Percentiles rank a stretch among this genome's conserved stretches.
Evolutionary conservation across 2,797 vertebrate genomes (phyloP).

Genomic region (Chelon labrosus): DNA sequence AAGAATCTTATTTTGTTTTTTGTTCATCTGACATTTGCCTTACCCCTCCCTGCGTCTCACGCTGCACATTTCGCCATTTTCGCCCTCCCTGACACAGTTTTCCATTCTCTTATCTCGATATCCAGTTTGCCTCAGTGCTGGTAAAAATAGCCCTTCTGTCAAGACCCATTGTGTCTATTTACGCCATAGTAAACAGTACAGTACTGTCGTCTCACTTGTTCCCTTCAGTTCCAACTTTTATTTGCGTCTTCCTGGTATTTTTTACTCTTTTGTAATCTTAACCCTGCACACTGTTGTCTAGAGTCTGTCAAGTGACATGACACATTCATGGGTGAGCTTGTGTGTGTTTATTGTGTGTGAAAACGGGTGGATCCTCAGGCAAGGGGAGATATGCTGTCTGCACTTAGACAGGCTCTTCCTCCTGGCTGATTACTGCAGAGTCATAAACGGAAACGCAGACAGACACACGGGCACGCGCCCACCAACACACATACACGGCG

Average conservation of each 20-base stretch:
- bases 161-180: constrained; percentile 75
- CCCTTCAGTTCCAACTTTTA: constrained; percentile 11
- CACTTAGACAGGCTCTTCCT: constrained; percentile 75
- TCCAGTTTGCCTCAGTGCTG: constrained; percentile 42
- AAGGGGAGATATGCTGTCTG: constrained; percentile 75
- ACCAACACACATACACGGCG: constrained; percentile 30
- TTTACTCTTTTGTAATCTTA: constrained; percentile 43
- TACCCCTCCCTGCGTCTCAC: constrained; percentile 34
- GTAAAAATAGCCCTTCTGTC: constrained; percentile 74
- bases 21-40: constrained; percentile 55
- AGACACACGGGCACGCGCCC: constrained; percentile 33
- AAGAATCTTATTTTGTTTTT: constrained; percentile 42
- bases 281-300: constrained; percentile 46
- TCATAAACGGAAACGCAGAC: constrained; percentile 72
- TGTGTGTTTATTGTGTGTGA: constrained; percentile 44
- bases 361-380: constrained; percentile 63
- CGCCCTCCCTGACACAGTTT: constrained; percentile 58
- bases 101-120: constrained; percentile 74
- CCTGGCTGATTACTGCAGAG: constrained; percentile 73
- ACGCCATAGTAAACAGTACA: constrained; percentile 43
- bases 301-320: constrained; percentile 12
- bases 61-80: constrained; percentile 47
- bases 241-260: constrained; percentile 51
- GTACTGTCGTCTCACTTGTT: constrained; percentile 39
- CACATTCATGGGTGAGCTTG: constrained; percentile 5